Base-by-base conservation (phyloP, 2,113 vertebrate genomes). In the Nymphicus hollandicus region DNA sequence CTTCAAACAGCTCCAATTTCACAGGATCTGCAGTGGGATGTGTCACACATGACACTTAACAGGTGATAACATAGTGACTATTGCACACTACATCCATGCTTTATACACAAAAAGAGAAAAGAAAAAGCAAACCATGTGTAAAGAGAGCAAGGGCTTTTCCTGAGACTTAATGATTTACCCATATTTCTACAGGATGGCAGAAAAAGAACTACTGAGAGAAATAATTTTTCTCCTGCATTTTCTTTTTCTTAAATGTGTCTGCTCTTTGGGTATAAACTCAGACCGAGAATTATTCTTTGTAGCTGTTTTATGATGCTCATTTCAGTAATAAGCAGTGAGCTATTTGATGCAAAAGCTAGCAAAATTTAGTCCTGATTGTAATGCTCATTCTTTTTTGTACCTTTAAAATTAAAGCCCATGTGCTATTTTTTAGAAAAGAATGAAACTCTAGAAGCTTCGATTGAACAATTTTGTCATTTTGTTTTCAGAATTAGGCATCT, bases 401-500 rank as follows among this genome's bases (percentile, higher is more conserved):
- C 52, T 91, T 66, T 92, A 77, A 86, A 90, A 76, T 95, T 63
- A 95, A 74, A 95, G 72, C 56, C 43, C 65, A 27, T 68, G 35
- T 46, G 46, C 18, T 84, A 44, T 65, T 94, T 96, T 94, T 87
- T 41, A 74, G 69, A 85, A 88, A 89, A 82, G 56, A 97, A 86
- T 83, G 79, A 49, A 71, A 76, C 53, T 95, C 88, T 11, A 53
- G 68, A 76, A 88, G 61, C 68, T 94, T 95, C 2, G 1, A 63
- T 86, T 4, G 1, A 89, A 91, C 20, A 91, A 66, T 77, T 94
- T 88, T 92, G 56, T 66, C n/a, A 70, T 70, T 76, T 89, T 53
- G 39, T 60, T 93, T 96, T 94, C 84, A 85, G 91, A 92, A 97
- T 71, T 82, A 92, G 94, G 80, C 70, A 91, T 89, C 46, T 53